phyloP scores from a whole-genome alignment of 2,113 vertebrate species.

The Stegastes partitus region DNA sequence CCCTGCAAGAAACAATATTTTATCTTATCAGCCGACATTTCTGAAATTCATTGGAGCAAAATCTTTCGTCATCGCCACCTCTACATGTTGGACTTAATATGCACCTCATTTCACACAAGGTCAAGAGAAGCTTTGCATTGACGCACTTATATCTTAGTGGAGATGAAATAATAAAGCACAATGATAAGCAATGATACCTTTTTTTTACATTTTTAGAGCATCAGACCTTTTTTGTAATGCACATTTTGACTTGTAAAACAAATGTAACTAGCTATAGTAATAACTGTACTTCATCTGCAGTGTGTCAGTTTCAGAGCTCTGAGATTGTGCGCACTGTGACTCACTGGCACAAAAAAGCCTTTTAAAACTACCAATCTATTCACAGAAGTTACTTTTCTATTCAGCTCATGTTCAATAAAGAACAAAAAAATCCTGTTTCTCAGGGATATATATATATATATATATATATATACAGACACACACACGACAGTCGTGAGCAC shows the following conservation, averaged over 20 bases:
- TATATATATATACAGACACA: too few relatives aligned
- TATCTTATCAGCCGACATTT: constrained; percentile 45
- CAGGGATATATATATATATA: too few relatives aligned
- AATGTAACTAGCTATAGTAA: not conserved
- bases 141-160: not conserved
- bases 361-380: too few relatives aligned
- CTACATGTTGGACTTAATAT: not conserved
- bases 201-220: not conserved
- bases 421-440: too few relatives aligned
- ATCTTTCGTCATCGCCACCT: not conserved
- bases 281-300: not conserved
- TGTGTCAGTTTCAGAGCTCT: not conserved
- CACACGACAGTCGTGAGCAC: too few relatives aligned
- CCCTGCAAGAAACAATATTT: constrained; percentile 13
- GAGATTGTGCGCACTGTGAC: too few relatives aligned
- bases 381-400: too few relatives aligned
- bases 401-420: too few relatives aligned
- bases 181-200: not conserved
- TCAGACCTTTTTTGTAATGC: not conserved
- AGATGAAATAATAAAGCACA: not conserved
- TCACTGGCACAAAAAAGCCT: too few relatives aligned
- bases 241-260: not conserved
- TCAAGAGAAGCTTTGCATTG: not conserved
- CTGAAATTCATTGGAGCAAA: not conserved
- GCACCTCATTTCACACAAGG: not conserved